Evolutionary conservation across 2,888 invertebrate species (phyloP), one percentile per base, ranked within the genome.

Genomic region (Eudiplozoon nipponicum): DNA sequence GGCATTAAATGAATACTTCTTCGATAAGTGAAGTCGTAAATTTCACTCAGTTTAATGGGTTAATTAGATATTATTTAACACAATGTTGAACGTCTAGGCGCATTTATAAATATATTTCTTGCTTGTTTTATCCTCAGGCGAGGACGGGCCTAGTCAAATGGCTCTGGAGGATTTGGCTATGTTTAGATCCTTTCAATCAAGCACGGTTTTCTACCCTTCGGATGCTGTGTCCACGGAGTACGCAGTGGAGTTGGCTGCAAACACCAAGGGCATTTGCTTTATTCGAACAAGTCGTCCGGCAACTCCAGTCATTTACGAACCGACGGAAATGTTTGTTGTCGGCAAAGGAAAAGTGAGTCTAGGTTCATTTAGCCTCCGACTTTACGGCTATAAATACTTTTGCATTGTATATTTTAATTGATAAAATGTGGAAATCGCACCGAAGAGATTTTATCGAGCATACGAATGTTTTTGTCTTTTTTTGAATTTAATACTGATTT

Each of bases 71-170:
- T 42, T 11, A 17, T 11, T 29, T 3, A 9, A 5, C 5, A 9
- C 11, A 20, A 20, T 36, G 15, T n/a, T 20, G 7, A 37, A 17
- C 11, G 5, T 9, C 5, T 36, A 36, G 11, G 26, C 11, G 7
- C 18, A 11, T 26, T 26, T 19, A n/a, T n/a, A n/a, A n/a, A n/a
- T n/a, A n/a, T n/a, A n/a, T n/a, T n/a, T n/a, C n/a, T n/a, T n/a
- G n/a, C n/a, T n/a, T n/a, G n/a, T n/a, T n/a, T n/a, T n/a, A n/a
- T 38, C 36, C 45, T 9, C 47, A 60, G 61, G 61, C 22, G 86
- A 86, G 62, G 90, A 90, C 62, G 90, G 90, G 0, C 90, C 94
- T 15, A 78, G 78, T 41, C 94, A 98, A 64, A 94, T 98, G 94
- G 94, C 80, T 3, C 66, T 94, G n/a, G 94, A 94, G 62, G 94